phyloP scores from a whole-genome alignment of 1,140 invertebrate genomes.

The Archegozetes longisetosus region DNA sequence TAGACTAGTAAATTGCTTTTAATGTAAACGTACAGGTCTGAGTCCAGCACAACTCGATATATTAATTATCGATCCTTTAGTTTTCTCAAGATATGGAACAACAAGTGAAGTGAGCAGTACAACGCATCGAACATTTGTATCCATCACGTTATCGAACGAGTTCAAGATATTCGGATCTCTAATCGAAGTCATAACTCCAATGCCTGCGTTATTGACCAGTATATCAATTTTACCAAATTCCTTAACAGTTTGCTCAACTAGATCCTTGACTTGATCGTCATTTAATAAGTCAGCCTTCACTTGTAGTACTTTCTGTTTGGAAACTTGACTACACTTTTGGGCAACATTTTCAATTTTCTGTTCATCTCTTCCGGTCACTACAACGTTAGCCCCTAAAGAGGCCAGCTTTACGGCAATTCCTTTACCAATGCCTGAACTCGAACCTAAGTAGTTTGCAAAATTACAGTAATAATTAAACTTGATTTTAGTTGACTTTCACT shows the following conservation, averaged over 20 bases:
- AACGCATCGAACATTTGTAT: constrained; percentile 33
- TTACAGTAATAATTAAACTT: no score
- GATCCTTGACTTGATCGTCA: constrained; percentile 50
- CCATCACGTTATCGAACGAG: constrained; percentile 47
- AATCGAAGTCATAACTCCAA: constrained; percentile 54
- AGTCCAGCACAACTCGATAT: no score
- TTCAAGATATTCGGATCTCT: constrained; percentile 56
- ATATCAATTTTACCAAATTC: constrained; percentile 82
- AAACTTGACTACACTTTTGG: constrained; percentile 32
- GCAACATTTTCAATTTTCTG: constrained; percentile 43
- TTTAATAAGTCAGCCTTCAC: constrained; percentile 62
- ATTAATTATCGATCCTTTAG: constrained; percentile 36
- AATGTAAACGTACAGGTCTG: no score
- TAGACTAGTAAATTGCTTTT: no score
- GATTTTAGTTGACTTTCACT: no score
- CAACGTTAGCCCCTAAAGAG: constrained; percentile 43
- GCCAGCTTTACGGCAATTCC: no score
- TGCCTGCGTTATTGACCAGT: constrained; percentile 40
- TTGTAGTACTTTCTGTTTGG: no score
- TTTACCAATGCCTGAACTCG: no score
- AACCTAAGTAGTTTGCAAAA: no score
- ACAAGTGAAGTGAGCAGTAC: constrained; percentile 69
- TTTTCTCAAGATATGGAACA: constrained; percentile 59
- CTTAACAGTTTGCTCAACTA: constrained; percentile 55
- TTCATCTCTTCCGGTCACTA: no score